These are phyloP conservation scores for Lutraria lutraria DNA, from an alignment of 2,888 invertebrate species.

Conservation along the genomic window DNA sequence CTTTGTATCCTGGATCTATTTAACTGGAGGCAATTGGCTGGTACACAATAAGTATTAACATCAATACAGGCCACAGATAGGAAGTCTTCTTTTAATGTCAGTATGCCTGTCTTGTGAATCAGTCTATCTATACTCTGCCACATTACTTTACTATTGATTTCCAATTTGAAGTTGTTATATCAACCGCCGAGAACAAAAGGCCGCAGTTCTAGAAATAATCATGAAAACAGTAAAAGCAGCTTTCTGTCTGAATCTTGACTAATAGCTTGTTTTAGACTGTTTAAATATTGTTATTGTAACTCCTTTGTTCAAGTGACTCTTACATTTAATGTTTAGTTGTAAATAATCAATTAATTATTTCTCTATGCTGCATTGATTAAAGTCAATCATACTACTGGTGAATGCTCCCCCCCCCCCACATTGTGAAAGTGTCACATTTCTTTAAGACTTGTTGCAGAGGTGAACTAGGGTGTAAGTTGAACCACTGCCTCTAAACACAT, in stretches of 20 bases:
- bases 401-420: too few species aligned
- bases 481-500: background rate
- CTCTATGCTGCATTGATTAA: background rate
- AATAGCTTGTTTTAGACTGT: constrained; percentile 19
- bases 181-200: constrained; percentile 46
- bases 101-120: constrained; percentile 52
- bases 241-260: constrained; percentile 5
- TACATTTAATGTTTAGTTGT: background rate
- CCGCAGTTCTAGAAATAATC: constrained; percentile 24
- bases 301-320: constrained; percentile 11
- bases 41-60: constrained; percentile 39
- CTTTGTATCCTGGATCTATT: background rate
- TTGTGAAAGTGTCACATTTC: background rate
- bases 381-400: background rate
- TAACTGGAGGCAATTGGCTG: constrained; percentile 10
- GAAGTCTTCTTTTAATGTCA: constrained; percentile 53
- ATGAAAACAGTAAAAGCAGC: constrained; percentile 15
- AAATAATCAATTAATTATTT: constrained; percentile 20
- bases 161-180: constrained; percentile 70
- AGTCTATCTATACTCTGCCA: constrained; percentile 50
- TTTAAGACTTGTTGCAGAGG: background rate
- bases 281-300: constrained; percentile 17
- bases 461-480: background rate
- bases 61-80: constrained; percentile 49
- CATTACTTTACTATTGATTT: constrained; percentile 68